A percentile compares a stretch with the other conserved stretches of the same genome.
Evolutionary conservation across 2,113 vertebrate species (phyloP).

Genomic region (Anarhynchus alexandrinus): DNA sequence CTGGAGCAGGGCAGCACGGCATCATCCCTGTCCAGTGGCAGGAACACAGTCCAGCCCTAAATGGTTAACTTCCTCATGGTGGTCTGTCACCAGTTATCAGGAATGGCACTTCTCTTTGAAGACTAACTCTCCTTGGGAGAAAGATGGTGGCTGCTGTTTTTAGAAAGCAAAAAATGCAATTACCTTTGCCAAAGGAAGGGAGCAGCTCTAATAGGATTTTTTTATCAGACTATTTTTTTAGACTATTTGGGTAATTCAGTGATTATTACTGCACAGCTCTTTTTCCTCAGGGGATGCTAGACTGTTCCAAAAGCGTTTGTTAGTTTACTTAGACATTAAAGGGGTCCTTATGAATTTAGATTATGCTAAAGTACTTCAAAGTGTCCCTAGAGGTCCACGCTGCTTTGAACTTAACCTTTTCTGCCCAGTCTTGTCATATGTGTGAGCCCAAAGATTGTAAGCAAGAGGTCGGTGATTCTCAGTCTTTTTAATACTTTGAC

Average conservation of each 20-base stretch:
- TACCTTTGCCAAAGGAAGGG: slow-evolving; percentile 17
- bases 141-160: slow-evolving; percentile 9
- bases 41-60: background rate
- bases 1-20: background rate
- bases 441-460: slow-evolving; percentile 27
- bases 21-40: rapidly evolving
- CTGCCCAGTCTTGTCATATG: slow-evolving; percentile 5
- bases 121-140: background rate
- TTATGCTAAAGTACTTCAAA: slow-evolving; percentile 58
- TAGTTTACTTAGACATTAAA: slow-evolving; percentile 65
- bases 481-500: slow-evolving; percentile 46
- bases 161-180: background rate
- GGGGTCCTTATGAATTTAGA: slow-evolving; percentile 47
- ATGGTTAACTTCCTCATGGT: background rate
- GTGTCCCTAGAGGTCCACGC: slow-evolving; percentile 45
- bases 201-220: slow-evolving; percentile 25
- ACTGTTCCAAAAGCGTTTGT: slow-evolving; percentile 38
- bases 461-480: slow-evolving; percentile 8
- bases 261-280: slow-evolving; percentile 22
- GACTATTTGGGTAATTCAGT: slow-evolving; percentile 49
- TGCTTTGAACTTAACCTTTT: slow-evolving; percentile 60
- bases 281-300: slow-evolving; percentile 36
- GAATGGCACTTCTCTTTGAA: slow-evolving; percentile 2
- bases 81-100: background rate
- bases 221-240: slow-evolving; percentile 28